Evolutionary conservation across 2,888 invertebrate species (phyloP), one percentile per base, ranked within the genome.

Genomic region (Archips xylosteana): DNA sequence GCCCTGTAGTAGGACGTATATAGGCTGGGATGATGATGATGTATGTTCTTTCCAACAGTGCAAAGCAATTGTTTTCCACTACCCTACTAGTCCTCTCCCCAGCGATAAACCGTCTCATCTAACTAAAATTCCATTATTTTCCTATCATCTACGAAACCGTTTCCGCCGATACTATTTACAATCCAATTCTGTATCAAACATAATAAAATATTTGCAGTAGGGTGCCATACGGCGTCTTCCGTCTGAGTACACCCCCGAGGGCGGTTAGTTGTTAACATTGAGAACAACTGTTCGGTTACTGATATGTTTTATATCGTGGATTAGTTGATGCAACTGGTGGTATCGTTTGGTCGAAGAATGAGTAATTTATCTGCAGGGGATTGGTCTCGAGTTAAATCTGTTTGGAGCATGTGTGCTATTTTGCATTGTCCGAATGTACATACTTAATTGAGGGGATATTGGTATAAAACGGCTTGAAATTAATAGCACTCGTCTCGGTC

Each of bases 271-370:
- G 80, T 72, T 80, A 80, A 82, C 83, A 82, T 80, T 77, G 76
- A 63, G 77, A 79, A 85, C 91, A 91, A 91, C 91, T 91, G 91
- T 91, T 87, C 76, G 82, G 84, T 83, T 82, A 87, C 81, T 81
- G 87, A 88, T 87, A 88, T 83, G 83, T 85, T 86, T 86, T 87
- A 81, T 83, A 81, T 80, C 74, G 80, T 76, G 84, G 87, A 87
- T 88, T 83, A 84, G 51, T 67, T 77, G 75, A 75, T 72, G 75
- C 79, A 78, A 80, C 78, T 77, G 79, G 77, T 78, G 75, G 77
- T 59, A 54, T 72, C 63, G 63, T 47, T 57, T 63, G 73, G 68
- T 57, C 65, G 51, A 51, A 65, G 65, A 42, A 49, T 32, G 59
- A 54, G 70, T 70, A 70, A 70, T 71, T 71, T 66, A 71, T 71